Conservation (phyloP, 2,113 vertebrate species). For the Aythya baeri region DNA sequence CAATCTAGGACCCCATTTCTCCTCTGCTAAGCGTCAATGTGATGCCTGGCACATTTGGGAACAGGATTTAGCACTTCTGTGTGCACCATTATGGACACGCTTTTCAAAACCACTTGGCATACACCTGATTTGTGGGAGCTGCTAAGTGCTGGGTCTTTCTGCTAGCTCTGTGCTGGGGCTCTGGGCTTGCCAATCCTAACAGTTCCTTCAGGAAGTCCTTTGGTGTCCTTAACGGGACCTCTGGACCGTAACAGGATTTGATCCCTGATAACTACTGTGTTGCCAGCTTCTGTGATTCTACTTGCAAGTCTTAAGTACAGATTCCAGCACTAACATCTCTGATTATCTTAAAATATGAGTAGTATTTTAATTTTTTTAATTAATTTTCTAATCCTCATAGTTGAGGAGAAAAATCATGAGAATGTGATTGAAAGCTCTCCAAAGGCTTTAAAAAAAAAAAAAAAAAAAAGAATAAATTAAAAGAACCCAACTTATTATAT, state of each 20-base stretch:
- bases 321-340: background rate
- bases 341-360: background rate
- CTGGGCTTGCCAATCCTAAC: background rate
- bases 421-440: slow-evolving; percentile 1
- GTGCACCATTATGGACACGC: background rate
- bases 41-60: background rate
- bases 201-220: background rate
- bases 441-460: slow-evolving; percentile 8
- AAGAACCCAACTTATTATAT: background rate
- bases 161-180: background rate
- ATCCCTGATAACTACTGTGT: background rate
- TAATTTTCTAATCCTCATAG: background rate
- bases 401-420: background rate
- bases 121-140: background rate
- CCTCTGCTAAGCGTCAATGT: background rate
- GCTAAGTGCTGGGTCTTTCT: background rate
- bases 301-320: background rate
- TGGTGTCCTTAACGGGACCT: background rate
- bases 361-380: background rate
- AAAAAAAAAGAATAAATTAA: background rate
- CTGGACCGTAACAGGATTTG: background rate
- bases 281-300: background rate
- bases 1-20: background rate
- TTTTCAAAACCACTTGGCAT: background rate
- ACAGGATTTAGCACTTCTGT: background rate